Evolutionary conservation across 2,888 invertebrate species (phyloP).

Genomic region (Carterocephalus palaemon): DNA sequence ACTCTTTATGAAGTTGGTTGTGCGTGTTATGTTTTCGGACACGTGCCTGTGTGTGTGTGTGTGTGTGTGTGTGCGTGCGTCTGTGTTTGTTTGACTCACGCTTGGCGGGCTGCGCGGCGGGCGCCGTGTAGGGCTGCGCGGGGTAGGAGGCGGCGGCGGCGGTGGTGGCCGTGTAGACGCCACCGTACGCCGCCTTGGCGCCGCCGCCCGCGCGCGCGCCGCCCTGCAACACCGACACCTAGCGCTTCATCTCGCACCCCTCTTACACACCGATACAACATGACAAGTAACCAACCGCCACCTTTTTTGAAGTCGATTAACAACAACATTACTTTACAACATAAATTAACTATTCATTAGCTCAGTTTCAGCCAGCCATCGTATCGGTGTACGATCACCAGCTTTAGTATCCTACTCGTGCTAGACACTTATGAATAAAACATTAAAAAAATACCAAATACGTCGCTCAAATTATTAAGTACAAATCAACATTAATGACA

Average conservation of each 20-base stretch:
- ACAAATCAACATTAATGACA: too few relatives aligned
- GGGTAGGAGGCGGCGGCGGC: slow-evolving; percentile 74
- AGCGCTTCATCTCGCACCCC: slow-evolving; percentile 16
- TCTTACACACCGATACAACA: not conserved
- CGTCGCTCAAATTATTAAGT: too few relatives aligned
- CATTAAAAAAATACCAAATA: too few relatives aligned
- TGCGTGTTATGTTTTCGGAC: not conserved
- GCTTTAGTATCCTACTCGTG: too few relatives aligned
- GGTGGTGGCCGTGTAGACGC: slow-evolving; percentile 79
- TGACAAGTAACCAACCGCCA: too few relatives aligned
- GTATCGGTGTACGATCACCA: too few relatives aligned
- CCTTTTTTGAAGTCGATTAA: too few relatives aligned
- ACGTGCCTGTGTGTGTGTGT: not conserved
- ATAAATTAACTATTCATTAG: too few relatives aligned
- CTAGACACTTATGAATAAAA: too few relatives aligned
- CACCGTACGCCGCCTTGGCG: slow-evolving; percentile 80
- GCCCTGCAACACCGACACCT: slow-evolving; percentile 43
- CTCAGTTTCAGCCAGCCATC: too few relatives aligned
- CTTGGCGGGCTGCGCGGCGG: slow-evolving; percentile 79
- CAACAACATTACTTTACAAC: too few relatives aligned
- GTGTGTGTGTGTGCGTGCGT: not conserved
- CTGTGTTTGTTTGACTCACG: slow-evolving; percentile 62
- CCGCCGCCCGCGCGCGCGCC: slow-evolving; percentile 76
- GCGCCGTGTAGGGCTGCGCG: slow-evolving; percentile 74
- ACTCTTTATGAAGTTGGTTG: too few relatives aligned